Evolutionary conservation across 2,797 vertebrate genomes (phyloP).

Genomic region (Epinephelus awoara): DNA sequence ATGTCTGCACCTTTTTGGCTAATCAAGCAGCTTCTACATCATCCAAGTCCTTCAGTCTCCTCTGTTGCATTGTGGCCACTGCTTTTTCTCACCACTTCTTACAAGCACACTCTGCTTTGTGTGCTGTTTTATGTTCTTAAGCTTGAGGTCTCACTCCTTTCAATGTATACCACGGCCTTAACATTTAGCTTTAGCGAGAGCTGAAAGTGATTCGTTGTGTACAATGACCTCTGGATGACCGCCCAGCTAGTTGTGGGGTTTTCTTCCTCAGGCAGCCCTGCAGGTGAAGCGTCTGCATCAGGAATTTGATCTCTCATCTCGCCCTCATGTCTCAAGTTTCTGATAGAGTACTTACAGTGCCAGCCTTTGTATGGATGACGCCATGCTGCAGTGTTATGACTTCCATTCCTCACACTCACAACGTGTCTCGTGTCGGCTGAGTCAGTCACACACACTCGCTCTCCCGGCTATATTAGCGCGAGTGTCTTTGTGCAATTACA

Average conservation of each 20-base stretch:
- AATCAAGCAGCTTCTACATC: constrained; percentile 20
- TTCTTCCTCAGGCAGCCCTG: constrained; percentile 51
- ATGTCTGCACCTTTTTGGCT: constrained; percentile 17
- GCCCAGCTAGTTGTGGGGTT: constrained; percentile 34
- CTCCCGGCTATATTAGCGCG: constrained; percentile 70
- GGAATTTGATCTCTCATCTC: constrained; percentile 78
- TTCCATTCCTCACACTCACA: constrained; percentile 76
- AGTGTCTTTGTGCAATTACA: constrained; percentile 83
- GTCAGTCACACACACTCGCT: constrained; percentile 74
- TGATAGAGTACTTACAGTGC: constrained; percentile 74
- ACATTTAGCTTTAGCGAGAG: constrained; percentile 20
- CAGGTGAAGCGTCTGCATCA: constrained; percentile 69
- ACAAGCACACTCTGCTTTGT: neutral
- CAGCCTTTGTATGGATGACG: constrained; percentile 74
- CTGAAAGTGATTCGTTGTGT: constrained; percentile 36
- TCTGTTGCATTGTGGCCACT: neutral
- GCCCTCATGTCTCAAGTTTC: constrained; percentile 79
- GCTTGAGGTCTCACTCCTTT: constrained; percentile 2
- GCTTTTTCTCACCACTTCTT: neutral
- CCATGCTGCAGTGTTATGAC: constrained; percentile 79
- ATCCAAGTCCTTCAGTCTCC: neutral
- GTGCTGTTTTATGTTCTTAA: neutral
- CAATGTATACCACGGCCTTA: neutral
- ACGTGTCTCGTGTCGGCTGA: constrained; percentile 74
- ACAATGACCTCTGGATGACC: constrained; percentile 70